These are phyloP conservation scores for Excalfactoria chinensis DNA, from an alignment of 2,113 vertebrate species.

Conservation along the genomic window DNA sequence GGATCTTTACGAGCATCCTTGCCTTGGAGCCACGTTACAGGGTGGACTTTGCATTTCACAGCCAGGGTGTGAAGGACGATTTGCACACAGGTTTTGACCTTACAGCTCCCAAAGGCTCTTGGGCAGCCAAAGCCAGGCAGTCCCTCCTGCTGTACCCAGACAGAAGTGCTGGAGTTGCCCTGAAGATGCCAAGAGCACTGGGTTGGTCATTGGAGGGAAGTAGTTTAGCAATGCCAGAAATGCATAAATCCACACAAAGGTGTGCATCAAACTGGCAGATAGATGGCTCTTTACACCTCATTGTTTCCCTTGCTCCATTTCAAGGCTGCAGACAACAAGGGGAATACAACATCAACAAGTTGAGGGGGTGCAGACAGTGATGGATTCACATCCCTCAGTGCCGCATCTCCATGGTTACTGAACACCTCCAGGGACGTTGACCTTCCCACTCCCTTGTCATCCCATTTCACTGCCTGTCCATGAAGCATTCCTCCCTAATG, in stretches of 20 bases:
- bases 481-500: too few relatives aligned
- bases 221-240: not conserved
- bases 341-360: not conserved
- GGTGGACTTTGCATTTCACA: not conserved
- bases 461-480: too few relatives aligned
- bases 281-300: not conserved
- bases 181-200: fast-evolving
- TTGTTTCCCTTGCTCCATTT: not conserved
- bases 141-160: not conserved
- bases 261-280: not conserved
- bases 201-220: not conserved
- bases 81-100: not conserved
- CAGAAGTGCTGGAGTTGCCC: not conserved
- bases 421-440: too few relatives aligned
- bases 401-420: too few relatives aligned
- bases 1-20: not conserved
- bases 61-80: not conserved
- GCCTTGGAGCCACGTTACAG: not conserved
- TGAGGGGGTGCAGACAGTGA: not conserved
- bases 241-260: not conserved
- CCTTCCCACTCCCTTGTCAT: too few relatives aligned
- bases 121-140: not conserved
- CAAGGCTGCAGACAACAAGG: not conserved
- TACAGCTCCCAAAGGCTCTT: not conserved
- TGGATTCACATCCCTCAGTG: not conserved